Percentiles rank a stretch among this genome's conserved stretches.
Evolutionary conservation across 2,888 invertebrate species (phyloP).

Genomic region (Chymomyza fuscimana): DNA sequence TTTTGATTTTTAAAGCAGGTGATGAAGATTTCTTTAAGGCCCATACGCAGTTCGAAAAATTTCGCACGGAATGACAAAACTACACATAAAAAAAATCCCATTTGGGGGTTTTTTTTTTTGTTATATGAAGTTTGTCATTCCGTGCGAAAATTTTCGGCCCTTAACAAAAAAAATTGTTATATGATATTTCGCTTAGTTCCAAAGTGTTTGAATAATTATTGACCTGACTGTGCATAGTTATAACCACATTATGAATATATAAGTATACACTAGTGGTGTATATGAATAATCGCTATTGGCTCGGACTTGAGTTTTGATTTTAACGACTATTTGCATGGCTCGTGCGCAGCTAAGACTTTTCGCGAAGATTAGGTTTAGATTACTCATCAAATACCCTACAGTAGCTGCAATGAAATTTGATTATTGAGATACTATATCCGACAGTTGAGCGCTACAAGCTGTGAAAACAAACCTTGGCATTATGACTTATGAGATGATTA

Average conservation of each 20-base stretch:
- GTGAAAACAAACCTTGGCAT: neutral
- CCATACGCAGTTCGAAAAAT: too few species aligned
- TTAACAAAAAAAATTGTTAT: too few species aligned
- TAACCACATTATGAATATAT: constrained; percentile 9
- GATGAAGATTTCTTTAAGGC: too few species aligned
- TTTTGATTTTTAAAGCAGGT: too few species aligned
- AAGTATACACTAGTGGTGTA: neutral
- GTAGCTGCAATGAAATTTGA: neutral
- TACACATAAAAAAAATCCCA: too few species aligned
- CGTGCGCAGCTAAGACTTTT: constrained; percentile 29
- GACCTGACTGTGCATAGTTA: constrained; percentile 4
- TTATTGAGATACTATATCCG: neutral
- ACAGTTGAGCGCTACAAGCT: neutral
- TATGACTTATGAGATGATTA: neutral
- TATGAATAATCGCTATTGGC: constrained; percentile 63
- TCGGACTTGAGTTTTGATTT: constrained; percentile 57
- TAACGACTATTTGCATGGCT: constrained; percentile 25
- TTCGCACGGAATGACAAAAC: too few species aligned
- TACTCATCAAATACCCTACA: neutral
- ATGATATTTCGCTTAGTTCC: too few species aligned
- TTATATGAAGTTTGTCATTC: too few species aligned
- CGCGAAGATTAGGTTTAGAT: neutral
- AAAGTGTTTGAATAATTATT: too few species aligned
- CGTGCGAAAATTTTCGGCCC: too few species aligned
- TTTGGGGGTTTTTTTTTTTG: too few species aligned